Conservation (phyloP, 1,140 invertebrate species). For the Capitella teleta region DNA sequence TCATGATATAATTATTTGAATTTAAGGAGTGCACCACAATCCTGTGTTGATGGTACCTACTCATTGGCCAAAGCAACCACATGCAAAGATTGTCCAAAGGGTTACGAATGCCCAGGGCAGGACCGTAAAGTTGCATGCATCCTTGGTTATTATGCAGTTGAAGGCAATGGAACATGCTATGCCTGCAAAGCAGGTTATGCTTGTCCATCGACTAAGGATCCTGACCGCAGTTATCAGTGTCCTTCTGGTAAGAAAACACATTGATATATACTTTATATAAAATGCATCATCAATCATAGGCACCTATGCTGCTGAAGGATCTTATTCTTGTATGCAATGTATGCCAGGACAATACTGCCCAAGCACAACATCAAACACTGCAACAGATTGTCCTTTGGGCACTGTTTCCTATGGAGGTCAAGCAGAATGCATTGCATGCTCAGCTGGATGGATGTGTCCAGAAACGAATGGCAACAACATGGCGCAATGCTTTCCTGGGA, state of each 20-base stretch:
- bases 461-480: neutral
- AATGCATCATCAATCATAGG: neutral
- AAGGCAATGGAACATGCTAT: neutral
- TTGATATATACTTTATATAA: neutral
- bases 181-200: neutral
- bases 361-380: slow-evolving; percentile 15
- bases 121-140: neutral
- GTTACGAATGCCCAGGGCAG: neutral
- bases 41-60: neutral
- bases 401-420: neutral
- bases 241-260: neutral
- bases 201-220: neutral
- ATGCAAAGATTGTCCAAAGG: neutral
- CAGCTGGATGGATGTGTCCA: slow-evolving; percentile 3
- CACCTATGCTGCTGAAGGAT: slow-evolving; percentile 10
- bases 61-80: neutral
- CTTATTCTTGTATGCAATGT: slow-evolving; percentile 24
- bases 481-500: neutral
- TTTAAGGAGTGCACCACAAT: neutral
- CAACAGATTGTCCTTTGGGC: slow-evolving; percentile 1
- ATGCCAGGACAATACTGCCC: slow-evolving; percentile 28
- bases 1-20: neutral
- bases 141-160: neutral
- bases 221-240: neutral
- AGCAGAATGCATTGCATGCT: neutral